phyloP scores from a whole-genome alignment of 2,888 invertebrate genomes.

The Zele albiditarsus region DNA sequence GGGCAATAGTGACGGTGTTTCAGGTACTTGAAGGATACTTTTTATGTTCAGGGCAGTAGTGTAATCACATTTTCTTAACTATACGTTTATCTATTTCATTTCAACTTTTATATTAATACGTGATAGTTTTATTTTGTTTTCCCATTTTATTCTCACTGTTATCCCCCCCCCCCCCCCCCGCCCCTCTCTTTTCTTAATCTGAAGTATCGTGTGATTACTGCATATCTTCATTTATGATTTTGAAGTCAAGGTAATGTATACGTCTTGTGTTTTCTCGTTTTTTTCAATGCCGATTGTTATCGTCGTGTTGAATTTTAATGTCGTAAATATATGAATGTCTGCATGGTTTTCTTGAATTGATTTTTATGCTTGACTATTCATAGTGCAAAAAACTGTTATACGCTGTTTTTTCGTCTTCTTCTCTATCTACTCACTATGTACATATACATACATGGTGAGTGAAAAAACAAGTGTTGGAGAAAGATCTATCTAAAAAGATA shows the following conservation, averaged over 20 bases:
- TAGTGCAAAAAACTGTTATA: not conserved
- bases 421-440: no score
- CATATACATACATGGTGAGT: no score
- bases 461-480: no score
- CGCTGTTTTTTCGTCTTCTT: no score
- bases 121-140: slow-evolving; percentile 42
- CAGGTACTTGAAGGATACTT: slow-evolving; percentile 81
- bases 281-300: slow-evolving; percentile 10
- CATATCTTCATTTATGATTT: slow-evolving; percentile 60
- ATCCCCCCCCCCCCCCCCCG: no score
- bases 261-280: slow-evolving; percentile 47
- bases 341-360: not conserved
- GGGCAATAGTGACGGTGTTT: slow-evolving; percentile 99
- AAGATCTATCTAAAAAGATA: no score
- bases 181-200: not conserved
- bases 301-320: not conserved
- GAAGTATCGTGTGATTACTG: slow-evolving; percentile 27
- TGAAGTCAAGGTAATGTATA: slow-evolving; percentile 69
- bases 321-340: not conserved
- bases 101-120: slow-evolving; percentile 40
- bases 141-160: slow-evolving; percentile 38
- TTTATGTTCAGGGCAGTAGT: slow-evolving; percentile 48
- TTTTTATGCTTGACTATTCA: not conserved
- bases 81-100: slow-evolving; percentile 45
- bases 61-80: slow-evolving; percentile 33